Percentiles rank a stretch among this genome's conserved stretches.
Evolutionary conservation across 2,113 vertebrate species (phyloP).

Genomic region (Clinocottus analis): DNA sequence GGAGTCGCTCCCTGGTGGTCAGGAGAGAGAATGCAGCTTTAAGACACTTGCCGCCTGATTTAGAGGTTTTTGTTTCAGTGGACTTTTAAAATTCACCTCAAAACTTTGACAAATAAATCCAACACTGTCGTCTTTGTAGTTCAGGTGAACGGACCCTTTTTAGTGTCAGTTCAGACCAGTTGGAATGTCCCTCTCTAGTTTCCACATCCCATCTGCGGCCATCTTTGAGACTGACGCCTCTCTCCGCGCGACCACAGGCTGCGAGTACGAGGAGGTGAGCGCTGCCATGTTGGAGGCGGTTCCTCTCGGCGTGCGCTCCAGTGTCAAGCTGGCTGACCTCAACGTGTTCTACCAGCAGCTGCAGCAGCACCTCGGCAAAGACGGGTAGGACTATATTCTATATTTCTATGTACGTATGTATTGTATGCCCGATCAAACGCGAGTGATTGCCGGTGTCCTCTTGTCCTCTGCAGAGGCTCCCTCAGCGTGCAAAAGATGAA

Average conservation of each 20-base stretch:
- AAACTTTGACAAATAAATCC: background rate
- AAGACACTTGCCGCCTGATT: background rate
- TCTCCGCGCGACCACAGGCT: background rate
- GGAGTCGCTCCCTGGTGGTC: background rate
- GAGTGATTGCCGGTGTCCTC: background rate
- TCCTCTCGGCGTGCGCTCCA: conserved; percentile 53
- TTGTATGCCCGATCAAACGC: background rate
- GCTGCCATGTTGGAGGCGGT: conserved; percentile 55
- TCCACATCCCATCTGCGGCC: background rate
- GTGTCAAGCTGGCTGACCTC: conserved; percentile 65
- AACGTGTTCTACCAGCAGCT: conserved; percentile 67
- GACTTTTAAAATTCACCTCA: background rate
- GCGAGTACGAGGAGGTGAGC: conserved; percentile 50
- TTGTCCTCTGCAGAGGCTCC: conserved; percentile 39
- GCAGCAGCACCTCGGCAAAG: conserved; percentile 63
- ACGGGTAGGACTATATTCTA: conserved; percentile 44
- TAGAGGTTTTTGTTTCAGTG: background rate
- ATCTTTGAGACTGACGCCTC: background rate
- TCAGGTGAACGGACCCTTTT: background rate
- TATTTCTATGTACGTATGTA: background rate
- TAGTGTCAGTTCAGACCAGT: background rate
- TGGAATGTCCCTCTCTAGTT: background rate
- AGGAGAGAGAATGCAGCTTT: background rate
- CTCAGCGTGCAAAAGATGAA: conserved; percentile 74
- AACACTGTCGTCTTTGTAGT: background rate